These are phyloP conservation scores for Brienomyrus longianalis DNA, from an alignment of 2,113 vertebrate genomes.

Conservation along the genomic window DNA sequence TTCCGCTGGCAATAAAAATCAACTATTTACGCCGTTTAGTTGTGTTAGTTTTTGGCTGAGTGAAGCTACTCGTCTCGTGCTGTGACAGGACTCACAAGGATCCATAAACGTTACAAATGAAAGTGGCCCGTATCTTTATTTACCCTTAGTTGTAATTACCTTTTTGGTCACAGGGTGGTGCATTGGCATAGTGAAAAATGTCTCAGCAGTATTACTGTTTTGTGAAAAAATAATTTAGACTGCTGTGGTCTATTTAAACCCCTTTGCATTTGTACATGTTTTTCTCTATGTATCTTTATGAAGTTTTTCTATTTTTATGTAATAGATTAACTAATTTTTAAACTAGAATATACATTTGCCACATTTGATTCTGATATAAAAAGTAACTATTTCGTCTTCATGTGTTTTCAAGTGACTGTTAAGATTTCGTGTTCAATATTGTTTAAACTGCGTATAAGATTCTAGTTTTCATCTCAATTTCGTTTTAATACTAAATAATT, in stretches of 20 bases:
- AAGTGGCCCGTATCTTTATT: background rate
- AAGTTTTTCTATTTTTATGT: background rate
- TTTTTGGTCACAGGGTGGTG: background rate
- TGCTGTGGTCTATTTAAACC: background rate
- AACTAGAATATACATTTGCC: background rate
- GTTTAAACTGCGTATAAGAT: slow-evolving; percentile 32
- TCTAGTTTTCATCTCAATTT: slow-evolving; percentile 31
- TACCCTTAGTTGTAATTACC: background rate
- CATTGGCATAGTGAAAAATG: background rate
- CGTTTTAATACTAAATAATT: slow-evolving; percentile 38
- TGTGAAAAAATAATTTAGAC: background rate
- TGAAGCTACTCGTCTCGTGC: background rate
- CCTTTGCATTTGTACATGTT: background rate
- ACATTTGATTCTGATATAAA: background rate
- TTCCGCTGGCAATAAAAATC: background rate
- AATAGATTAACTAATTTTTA: background rate
- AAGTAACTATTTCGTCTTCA: background rate
- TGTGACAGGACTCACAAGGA: background rate
- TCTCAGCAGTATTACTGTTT: background rate
- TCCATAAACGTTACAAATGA: background rate
- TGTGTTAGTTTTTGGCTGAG: background rate
- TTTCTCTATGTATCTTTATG: background rate
- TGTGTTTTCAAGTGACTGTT: background rate
- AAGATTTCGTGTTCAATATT: slow-evolving; percentile 25
- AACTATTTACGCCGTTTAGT: background rate